A percentile compares a stretch with the other conserved stretches of the same genome.
These are phyloP conservation scores for Punctoribates punctum DNA, from an alignment of 2,888 invertebrate genomes.

Conservation along the genomic window DNA sequence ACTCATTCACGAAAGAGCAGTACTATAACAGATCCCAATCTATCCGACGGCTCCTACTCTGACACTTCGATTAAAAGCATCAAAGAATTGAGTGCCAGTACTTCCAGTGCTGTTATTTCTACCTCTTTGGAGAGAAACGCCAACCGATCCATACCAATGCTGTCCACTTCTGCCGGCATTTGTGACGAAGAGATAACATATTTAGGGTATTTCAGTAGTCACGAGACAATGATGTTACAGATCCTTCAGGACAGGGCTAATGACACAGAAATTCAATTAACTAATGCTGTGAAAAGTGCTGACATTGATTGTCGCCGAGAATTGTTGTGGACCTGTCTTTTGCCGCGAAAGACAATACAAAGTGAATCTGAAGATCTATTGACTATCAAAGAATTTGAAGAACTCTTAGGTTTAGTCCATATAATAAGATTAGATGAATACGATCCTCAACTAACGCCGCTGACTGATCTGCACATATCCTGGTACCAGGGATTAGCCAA, in stretches of 20 bases:
- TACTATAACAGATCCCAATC: conserved; percentile 13
- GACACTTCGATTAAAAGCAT: not conserved
- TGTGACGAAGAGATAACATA: conserved; percentile 60
- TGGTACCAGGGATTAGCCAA: conserved; percentile 58
- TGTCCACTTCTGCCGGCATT: conserved; percentile 41
- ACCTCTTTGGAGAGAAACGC: not conserved
- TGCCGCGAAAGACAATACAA: conserved; percentile 50
- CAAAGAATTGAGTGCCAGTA: not conserved
- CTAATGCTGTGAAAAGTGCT: conserved; percentile 63
- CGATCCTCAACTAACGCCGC: conserved; percentile 60
- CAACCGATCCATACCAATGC: not conserved
- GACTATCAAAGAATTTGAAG: conserved; percentile 63
- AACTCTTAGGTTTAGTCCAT: conserved; percentile 62
- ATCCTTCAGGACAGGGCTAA: conserved; percentile 53
- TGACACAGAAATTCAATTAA: conserved; percentile 60
- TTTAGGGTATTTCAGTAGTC: conserved; percentile 66
- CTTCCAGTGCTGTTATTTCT: not conserved
- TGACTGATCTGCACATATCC: conserved; percentile 62
- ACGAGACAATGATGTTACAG: conserved; percentile 56
- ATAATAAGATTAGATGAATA: conserved; percentile 61
- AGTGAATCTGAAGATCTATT: conserved; percentile 51
- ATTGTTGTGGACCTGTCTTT: conserved; percentile 66
- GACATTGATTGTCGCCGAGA: conserved; percentile 67
- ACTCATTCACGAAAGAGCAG: conserved; percentile 10
- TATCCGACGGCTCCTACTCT: not conserved